Evolutionary conservation across 2,797 vertebrate genomes (phyloP).

Genomic region (Delichon dasypus): DNA sequence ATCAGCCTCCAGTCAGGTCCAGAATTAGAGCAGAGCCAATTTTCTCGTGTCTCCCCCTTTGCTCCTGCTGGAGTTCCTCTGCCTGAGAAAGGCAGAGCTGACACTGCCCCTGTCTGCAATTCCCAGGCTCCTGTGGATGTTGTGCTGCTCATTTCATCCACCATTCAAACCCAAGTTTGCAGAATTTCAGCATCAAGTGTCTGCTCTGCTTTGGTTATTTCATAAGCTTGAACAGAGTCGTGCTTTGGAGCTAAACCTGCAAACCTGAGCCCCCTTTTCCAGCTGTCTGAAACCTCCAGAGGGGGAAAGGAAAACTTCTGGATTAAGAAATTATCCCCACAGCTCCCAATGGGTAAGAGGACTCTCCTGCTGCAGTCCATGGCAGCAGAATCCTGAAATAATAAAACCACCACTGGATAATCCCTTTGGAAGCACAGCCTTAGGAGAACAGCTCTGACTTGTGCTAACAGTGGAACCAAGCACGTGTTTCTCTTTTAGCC

Average conservation of each 20-base stretch:
- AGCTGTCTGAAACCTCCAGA: not conserved
- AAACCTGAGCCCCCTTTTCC: not conserved
- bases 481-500: not conserved
- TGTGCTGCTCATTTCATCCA: not conserved
- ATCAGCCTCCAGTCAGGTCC: not conserved
- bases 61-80: not conserved
- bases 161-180: not conserved
- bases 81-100: not conserved
- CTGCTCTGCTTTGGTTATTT: not conserved
- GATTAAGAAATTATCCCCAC: not conserved
- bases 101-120: not conserved
- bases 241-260: not conserved
- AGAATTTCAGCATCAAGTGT: not conserved
- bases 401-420: not conserved
- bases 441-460: not conserved
- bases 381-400: not conserved
- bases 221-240: not conserved
- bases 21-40: not conserved
- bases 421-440: not conserved
- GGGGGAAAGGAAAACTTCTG: not conserved
- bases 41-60: accelerated
- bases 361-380: not conserved
- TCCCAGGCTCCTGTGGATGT: not conserved
- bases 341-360: not conserved
- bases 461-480: not conserved